Evolutionary conservation across 2,888 invertebrate genomes (phyloP).

Genomic region (Cheilosia impressa): DNA sequence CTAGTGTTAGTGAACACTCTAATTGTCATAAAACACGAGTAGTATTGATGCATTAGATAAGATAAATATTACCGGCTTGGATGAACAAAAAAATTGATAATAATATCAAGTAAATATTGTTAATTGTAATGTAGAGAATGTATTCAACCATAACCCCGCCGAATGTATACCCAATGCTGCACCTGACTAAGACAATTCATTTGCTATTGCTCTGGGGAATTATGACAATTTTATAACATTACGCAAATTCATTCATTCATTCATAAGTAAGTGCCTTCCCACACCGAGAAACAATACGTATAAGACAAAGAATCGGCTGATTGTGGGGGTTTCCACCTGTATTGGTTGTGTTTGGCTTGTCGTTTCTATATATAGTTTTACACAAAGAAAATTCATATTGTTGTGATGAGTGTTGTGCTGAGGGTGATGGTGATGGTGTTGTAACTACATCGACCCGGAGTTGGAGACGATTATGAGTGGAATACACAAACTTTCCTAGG

Average conservation of each 20-base stretch:
- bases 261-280: slow-evolving; percentile 54
- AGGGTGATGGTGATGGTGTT: too few species aligned
- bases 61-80: slow-evolving; percentile 42
- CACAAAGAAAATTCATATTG: background rate
- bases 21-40: slow-evolving; percentile 38
- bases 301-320: slow-evolving; percentile 31
- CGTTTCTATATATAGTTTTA: background rate
- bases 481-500: too few species aligned
- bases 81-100: slow-evolving; percentile 25
- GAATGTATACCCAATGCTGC: background rate
- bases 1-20: background rate
- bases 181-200: slow-evolving; percentile 55
- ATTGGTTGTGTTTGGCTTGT: background rate
- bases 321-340: background rate
- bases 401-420: too few species aligned
- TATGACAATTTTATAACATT: slow-evolving; percentile 61
- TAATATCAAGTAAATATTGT: slow-evolving; percentile 41
- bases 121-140: slow-evolving; percentile 28
- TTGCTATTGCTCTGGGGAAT: slow-evolving; percentile 41
- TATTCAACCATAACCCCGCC: background rate
- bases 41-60: slow-evolving; percentile 54
- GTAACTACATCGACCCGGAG: too few species aligned
- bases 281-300: slow-evolving; percentile 3
- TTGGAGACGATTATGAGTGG: too few species aligned
- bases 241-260: slow-evolving; percentile 45